Base-by-base conservation (phyloP, 1,140 invertebrate genomes). In the Homalodisca vitripennis region DNA sequence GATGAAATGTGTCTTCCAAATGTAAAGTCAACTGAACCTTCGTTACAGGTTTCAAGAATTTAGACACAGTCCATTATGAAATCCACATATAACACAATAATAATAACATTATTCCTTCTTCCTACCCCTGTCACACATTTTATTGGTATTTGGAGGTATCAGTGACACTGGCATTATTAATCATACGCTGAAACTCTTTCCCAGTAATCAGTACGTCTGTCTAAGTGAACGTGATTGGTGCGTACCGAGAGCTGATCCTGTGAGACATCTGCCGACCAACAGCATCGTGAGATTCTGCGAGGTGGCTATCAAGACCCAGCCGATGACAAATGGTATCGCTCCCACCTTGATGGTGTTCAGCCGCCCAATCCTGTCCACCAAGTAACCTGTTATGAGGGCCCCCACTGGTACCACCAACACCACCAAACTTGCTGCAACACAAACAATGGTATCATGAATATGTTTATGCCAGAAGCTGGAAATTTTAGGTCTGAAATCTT, bases 331-430 rank as follows among this genome's bases (percentile, higher is more conserved):
- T 1, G 88, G 87, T 13, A 89, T 73, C 0, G 84, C 78, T 0
- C 85, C 82, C 1, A 88, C 69, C 73, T 86, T 82, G 13, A 92
- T 81, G 0, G 87, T 86, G 63, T 80, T 82, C 73, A 87, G 80
- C 63, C 89, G 77, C 17, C 89, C 89, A 32, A 88, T 74, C 22
- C 77, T 79, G 72, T 90, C 88, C 77, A 90, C 86, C 1, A 85
- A 70, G 69, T 83, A 82, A n/a, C 86, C 82, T 47, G 82, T 81
- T 14, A 84, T 53, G 0, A 85, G 48, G 1, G 84, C 82, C 3
- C 84, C 85, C 12, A 85, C 27, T 1, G 85, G 83, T 1, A 84
- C 81, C 20, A 80, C 78, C 1, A 87, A 73, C 14, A 86, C 83
- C 20, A 84, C 79, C 66, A 85, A 76, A 75, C 84, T 86, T 0